Evolutionary conservation across 2,113 vertebrate genomes (phyloP).

Genomic region (Percina caprodes): DNA sequence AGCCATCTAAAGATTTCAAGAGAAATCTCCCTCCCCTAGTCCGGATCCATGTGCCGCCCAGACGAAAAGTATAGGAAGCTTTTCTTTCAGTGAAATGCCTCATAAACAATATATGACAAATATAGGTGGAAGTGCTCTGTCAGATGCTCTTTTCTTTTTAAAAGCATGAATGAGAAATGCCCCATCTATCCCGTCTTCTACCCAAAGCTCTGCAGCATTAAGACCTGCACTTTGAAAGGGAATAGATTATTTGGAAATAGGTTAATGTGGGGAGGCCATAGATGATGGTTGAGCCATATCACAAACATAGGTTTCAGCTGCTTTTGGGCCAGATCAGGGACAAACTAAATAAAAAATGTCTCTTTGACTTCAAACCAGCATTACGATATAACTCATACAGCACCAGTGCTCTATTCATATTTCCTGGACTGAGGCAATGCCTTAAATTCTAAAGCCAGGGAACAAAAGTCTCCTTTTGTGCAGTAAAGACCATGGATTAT

Average conservation of each 20-base stretch:
- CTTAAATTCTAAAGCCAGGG: neutral
- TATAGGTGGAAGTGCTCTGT: slow-evolving; percentile 40
- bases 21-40: slow-evolving; percentile 15
- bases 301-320: neutral
- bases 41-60: neutral
- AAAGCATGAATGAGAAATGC: slow-evolving; percentile 33
- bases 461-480: too few species aligned
- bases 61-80: slow-evolving; percentile 11
- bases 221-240: neutral
- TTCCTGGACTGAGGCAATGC: neutral
- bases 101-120: slow-evolving; percentile 56
- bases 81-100: slow-evolving; percentile 41
- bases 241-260: neutral
- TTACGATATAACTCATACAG: neutral
- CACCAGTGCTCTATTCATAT: neutral
- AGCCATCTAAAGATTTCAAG: slow-evolving; percentile 26
- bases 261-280: neutral
- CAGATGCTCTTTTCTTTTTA: slow-evolving; percentile 19
- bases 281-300: neutral
- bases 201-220: neutral
- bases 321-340: too few species aligned
- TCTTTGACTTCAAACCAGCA: neutral
- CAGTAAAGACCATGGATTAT: too few species aligned
- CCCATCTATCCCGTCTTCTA: neutral
- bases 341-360: neutral